Evolutionary conservation across 2,113 vertebrate genomes (phyloP).

Genomic region (Phylloscopus trochiloides): DNA sequence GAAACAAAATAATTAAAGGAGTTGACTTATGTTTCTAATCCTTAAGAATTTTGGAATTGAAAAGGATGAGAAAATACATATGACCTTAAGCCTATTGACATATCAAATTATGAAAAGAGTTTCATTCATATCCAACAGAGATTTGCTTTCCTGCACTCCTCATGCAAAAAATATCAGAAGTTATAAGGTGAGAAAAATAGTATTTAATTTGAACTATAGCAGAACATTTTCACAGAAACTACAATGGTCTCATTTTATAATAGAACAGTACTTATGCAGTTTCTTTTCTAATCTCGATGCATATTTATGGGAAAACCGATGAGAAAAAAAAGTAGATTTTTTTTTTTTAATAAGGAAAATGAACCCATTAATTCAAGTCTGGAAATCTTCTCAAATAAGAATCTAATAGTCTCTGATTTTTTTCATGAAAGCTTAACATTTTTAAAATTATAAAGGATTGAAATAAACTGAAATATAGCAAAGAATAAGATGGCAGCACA

Average conservation of each 20-base stretch:
- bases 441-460: neutral
- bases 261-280: fast-evolving
- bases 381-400: neutral
- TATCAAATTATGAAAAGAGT: neutral
- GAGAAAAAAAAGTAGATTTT: neutral
- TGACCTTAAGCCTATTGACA: neutral
- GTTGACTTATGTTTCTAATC: neutral
- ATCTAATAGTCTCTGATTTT: neutral
- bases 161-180: neutral
- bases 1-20: neutral
- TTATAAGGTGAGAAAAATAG: neutral
- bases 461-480: neutral
- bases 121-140: neutral
- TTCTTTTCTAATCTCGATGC: neutral
- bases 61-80: neutral
- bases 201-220: neutral
- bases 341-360: neutral
- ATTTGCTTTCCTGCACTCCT: neutral
- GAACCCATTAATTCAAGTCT: neutral
- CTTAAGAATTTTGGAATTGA: neutral
- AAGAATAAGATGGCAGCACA: neutral
- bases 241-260: neutral
- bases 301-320: neutral
- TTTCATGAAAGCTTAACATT: neutral
- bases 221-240: neutral